Conservation (phyloP, 1,140 invertebrate species). For the Phymastichus coffea region DNA sequence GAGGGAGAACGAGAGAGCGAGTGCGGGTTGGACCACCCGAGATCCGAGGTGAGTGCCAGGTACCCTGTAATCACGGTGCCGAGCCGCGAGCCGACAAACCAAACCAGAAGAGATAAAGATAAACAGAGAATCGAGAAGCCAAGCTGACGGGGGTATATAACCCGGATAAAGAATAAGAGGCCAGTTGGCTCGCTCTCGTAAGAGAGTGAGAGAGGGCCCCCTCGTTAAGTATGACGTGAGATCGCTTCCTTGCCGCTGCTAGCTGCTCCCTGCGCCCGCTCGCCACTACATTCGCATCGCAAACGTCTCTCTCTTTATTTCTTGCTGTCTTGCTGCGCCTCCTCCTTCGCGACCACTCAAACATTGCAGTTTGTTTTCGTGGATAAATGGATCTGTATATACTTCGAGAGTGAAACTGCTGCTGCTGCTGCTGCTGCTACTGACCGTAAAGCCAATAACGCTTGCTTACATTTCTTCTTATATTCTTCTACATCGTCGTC, state of each 20-base stretch:
- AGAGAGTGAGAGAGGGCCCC: too few relatives aligned
- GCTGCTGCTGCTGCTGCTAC: too few relatives aligned
- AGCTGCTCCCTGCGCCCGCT: constrained; percentile 28
- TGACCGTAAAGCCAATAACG: constrained; percentile 12
- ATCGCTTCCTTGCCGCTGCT: constrained; percentile 45
- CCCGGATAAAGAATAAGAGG: constrained; percentile 27
- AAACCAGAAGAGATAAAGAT: constrained; percentile 58
- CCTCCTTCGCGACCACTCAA: not conserved
- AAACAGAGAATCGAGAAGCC: constrained; percentile 56
- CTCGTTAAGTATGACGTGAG: constrained; percentile 56
- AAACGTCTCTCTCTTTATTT: constrained; percentile 27
- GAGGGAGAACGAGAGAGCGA: constrained; percentile 21
- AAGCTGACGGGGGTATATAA: constrained; percentile 43
- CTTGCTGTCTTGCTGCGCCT: constrained; percentile 27
- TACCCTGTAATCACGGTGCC: constrained; percentile 56
- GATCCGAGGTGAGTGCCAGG: constrained; percentile 56
- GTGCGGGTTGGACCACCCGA: constrained; percentile 51
- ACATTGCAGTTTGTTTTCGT: constrained; percentile 26
- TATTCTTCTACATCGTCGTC: too few relatives aligned
- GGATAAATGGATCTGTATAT: constrained; percentile 21
- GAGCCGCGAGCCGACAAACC: constrained; percentile 54
- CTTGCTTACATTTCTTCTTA: too few relatives aligned
- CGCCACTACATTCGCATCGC: constrained; percentile 6
- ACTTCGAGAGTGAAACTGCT: too few relatives aligned
- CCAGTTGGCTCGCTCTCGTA: not conserved